Evolutionary conservation across 1,140 invertebrate species (phyloP).

Genomic region (Drosophila albomicans): DNA sequence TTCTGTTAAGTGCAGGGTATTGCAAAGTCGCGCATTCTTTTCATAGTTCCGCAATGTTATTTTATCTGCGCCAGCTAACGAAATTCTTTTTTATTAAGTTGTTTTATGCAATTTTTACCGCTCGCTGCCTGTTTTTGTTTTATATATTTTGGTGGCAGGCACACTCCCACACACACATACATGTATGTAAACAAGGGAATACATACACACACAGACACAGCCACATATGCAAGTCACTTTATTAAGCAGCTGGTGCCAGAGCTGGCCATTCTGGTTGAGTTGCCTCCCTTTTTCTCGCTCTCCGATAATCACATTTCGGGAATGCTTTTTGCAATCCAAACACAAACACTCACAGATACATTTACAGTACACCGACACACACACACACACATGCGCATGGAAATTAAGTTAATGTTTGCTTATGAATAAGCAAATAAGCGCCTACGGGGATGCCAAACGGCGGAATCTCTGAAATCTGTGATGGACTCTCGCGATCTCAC

Average conservation of each 20-base stretch:
- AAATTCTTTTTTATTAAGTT: constrained; percentile 30
- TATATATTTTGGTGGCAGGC: constrained; percentile 46
- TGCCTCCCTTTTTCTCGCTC: constrained; percentile 21
- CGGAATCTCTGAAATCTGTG: constrained; percentile 39
- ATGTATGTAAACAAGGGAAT: neutral
- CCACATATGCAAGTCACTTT: constrained; percentile 40
- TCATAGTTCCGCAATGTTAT: neutral
- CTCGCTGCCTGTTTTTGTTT: constrained; percentile 37
- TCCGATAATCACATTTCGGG: constrained; percentile 80
- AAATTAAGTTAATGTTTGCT: constrained; percentile 85
- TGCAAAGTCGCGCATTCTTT: neutral
- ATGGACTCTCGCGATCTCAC: constrained; percentile 55
- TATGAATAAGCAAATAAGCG: constrained; percentile 84
- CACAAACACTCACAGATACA: constrained; percentile 9
- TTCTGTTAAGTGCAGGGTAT: neutral
- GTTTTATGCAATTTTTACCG: constrained; percentile 35
- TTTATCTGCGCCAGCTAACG: neutral
- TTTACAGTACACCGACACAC: neutral
- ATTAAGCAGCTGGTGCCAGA: constrained; percentile 70
- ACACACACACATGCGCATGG: constrained; percentile 47
- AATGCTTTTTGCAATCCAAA: constrained; percentile 63
- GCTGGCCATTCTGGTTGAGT: constrained; percentile 14
- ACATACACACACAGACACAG: neutral
- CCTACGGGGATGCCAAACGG: constrained; percentile 53
- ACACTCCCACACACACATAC: neutral